A percentile compares a stretch with the other conserved stretches of the same genome.
Conservation (phyloP, 2,888 invertebrate species). For the Pasiphila rectangulata region DNA sequence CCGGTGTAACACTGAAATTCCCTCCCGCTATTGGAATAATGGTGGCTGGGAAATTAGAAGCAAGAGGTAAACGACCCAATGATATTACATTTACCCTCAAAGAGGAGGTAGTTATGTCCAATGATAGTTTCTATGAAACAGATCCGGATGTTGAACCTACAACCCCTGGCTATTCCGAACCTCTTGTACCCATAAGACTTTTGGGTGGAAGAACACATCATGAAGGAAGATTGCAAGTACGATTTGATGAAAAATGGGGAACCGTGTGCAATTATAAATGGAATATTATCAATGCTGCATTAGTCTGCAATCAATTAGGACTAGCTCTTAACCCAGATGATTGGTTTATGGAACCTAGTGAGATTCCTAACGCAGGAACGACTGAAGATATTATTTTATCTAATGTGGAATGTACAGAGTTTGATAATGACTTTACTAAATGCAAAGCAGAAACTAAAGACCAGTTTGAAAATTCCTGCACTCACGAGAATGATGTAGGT, state of each 20-base stretch:
- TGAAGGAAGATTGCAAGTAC: slow-evolving; percentile 94
- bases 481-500: slow-evolving; percentile 93
- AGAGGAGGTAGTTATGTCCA: slow-evolving; percentile 85
- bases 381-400: slow-evolving; percentile 89
- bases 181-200: slow-evolving; percentile 87
- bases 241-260: slow-evolving; percentile 94
- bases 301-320: slow-evolving; percentile 97
- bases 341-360: slow-evolving; percentile 91
- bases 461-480: slow-evolving; percentile 94
- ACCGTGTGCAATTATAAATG: slow-evolving; percentile 98
- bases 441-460: slow-evolving; percentile 89
- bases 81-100: slow-evolving; percentile 90
- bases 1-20: slow-evolving; percentile 94
- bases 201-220: slow-evolving; percentile 89
- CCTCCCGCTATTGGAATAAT: slow-evolving; percentile 97
- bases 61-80: slow-evolving; percentile 88
- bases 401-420: slow-evolving; percentile 94
- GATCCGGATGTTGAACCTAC: slow-evolving; percentile 82
- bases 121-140: slow-evolving; percentile 83
- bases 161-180: slow-evolving; percentile 80
- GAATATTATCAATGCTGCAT: slow-evolving; percentile 93
- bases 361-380: slow-evolving; percentile 89
- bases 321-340: slow-evolving; percentile 94
- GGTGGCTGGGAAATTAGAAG: slow-evolving; percentile 95
- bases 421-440: slow-evolving; percentile 93